Base-by-base conservation (phyloP, 53 echinoderm and acorn worm genomes). In the Arbacia lixula region DNA sequence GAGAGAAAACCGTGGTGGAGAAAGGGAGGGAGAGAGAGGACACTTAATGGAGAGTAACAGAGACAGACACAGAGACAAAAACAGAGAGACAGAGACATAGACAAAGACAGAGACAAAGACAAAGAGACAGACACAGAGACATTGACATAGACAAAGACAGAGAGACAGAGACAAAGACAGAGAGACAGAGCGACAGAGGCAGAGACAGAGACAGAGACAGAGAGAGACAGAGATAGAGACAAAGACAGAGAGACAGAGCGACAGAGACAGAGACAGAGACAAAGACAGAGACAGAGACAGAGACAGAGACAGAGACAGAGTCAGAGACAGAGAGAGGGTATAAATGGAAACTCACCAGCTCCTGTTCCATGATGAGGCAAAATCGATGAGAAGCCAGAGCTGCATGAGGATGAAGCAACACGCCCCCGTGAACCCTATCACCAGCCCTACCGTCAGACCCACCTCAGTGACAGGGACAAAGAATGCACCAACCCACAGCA, bases 341-440 rank as follows among this genome's bases (percentile, higher is more conserved):
- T 41, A 28, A 41, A 6, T 21, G 25, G 9, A 30, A 40, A 19
- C 88, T 89, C 80, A 98, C 98, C 98, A 98, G 3, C 67, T 86
- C 4, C 51, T 21, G 55, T 98, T 94, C 98, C 92, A 92, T 0
- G 94, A 90, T 2, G 85, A 82, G 1, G 98, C 98, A 74, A 98
- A 90, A 34, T 98, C 98, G 16, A 98, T 83, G 80, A 98, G 83
- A 64, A 98, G 88, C 88, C 89, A 92, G 24, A 98, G 92, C 61
- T 98, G 98, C 54, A 98, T 88, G 22, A 98, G 54, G 10, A 98
- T 98, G 54, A 98, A 98, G n/a, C 86, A 31, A 30, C 57, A 68
- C 0, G 90, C 94, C 1, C 91, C 98, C 12, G 71, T 36, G 52
- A 98, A 93, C 16, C 98, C 98, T 3, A 98, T 71, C 50, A 94